Evolutionary conservation across 1,140 invertebrate species (phyloP).

Genomic region (Diabrotica undecimpunctata): DNA sequence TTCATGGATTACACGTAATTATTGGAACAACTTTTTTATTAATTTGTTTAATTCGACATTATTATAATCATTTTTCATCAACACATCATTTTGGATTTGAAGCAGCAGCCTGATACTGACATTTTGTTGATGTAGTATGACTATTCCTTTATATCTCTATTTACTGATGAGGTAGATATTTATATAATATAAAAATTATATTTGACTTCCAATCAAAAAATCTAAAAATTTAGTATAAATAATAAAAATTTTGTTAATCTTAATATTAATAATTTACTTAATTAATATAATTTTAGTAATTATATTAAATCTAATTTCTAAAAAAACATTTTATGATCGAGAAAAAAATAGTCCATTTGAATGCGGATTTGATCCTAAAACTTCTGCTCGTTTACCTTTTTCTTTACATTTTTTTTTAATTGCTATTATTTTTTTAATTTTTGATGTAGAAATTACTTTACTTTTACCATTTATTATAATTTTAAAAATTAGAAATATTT

Average conservation of each 20-base stretch:
- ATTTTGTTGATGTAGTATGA: constrained; percentile 72
- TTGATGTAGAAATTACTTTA: constrained; percentile 61
- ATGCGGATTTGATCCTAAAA: constrained; percentile 61
- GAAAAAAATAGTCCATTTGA: constrained; percentile 60
- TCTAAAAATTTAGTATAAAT: constrained; percentile 53
- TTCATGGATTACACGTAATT: constrained; percentile 69
- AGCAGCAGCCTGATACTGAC: constrained; percentile 68
- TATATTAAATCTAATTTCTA: constrained; percentile 49
- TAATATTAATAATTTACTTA: constrained; percentile 47
- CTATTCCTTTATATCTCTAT: constrained; percentile 65
- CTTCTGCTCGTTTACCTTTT: constrained; percentile 53
- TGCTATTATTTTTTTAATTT: constrained; percentile 61
- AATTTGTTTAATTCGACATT: constrained; percentile 53
- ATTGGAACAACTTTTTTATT: constrained; percentile 64
- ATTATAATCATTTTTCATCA: constrained; percentile 55
- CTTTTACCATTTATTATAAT: constrained; percentile 52
- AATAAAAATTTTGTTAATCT: constrained; percentile 46
- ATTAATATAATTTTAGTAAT: constrained; percentile 50
- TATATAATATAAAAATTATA: constrained; percentile 66
- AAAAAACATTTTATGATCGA: constrained; percentile 54
- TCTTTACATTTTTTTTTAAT: constrained; percentile 61
- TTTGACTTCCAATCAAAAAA: constrained; percentile 66
- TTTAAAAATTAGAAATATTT: constrained; percentile 42
- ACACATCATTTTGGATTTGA: constrained; percentile 67
- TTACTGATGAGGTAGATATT: constrained; percentile 64